Conservation (phyloP, 2,113 vertebrate genomes). For the Thryonomys swinderianus region DNA sequence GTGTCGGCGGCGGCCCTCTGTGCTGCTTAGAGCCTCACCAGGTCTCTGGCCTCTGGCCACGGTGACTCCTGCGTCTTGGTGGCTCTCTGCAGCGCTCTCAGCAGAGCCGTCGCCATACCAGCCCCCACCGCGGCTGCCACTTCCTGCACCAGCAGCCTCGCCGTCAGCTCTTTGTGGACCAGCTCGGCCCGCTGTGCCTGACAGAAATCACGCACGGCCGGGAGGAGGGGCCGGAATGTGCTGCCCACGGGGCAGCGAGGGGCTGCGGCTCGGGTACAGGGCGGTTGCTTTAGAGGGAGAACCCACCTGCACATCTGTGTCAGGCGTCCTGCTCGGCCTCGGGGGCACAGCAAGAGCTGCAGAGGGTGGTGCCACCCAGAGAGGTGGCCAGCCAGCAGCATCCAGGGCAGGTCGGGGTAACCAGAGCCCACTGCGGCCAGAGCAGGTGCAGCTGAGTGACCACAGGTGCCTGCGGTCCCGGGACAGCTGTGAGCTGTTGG, state of each 20-base stretch:
- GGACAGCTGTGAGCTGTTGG: neutral
- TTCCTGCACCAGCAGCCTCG: neutral
- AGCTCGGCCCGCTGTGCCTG: neutral
- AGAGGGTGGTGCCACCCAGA: neutral
- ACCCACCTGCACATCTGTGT: no score
- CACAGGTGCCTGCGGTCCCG: no score
- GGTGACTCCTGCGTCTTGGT: neutral
- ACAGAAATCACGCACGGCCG: neutral
- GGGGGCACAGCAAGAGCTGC: neutral
- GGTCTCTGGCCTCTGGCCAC: neutral
- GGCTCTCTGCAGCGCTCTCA: neutral
- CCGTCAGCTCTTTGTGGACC: neutral
- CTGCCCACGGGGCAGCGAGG: neutral
- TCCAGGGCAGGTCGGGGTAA: neutral
- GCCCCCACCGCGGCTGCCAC: neutral
- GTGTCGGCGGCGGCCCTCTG: neutral
- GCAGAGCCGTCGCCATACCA: neutral
- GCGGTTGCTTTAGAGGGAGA: neutral
- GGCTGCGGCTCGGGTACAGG: neutral
- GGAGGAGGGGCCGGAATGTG: no score
- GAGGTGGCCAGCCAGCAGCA: neutral
- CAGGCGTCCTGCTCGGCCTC: neutral
- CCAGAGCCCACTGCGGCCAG: neutral
- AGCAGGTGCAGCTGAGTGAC: neutral
- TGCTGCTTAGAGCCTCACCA: neutral